These are phyloP conservation scores for Parazoanthus swiftii DNA, from an alignment of 92 coral and sea anemone genomes.

Conservation along the genomic window DNA sequence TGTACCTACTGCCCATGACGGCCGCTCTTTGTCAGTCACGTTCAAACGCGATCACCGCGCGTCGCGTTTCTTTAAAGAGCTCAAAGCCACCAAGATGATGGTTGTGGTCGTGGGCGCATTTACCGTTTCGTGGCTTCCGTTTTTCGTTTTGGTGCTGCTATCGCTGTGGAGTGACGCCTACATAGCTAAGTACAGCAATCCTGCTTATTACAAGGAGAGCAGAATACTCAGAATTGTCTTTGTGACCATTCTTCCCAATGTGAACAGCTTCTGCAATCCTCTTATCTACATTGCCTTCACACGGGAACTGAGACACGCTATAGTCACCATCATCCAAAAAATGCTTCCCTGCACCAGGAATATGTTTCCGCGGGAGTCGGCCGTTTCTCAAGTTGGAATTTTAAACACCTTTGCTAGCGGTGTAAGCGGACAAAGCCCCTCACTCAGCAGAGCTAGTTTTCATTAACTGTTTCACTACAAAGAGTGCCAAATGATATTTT, in stretches of 20 bases:
- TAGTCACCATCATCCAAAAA: slow-evolving; percentile 19
- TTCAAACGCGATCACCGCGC: slow-evolving; percentile 41
- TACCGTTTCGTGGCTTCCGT: slow-evolving; percentile 74
- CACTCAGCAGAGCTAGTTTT: neutral
- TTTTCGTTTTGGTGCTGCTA: slow-evolving; percentile 64
- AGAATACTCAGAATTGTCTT: slow-evolving; percentile 39
- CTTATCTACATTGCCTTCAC: slow-evolving; percentile 75
- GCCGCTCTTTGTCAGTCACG: slow-evolving; percentile 30
- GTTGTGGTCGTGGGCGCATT: slow-evolving; percentile 76
- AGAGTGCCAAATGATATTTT: too few relatives aligned
- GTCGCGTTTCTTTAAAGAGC: slow-evolving; percentile 63
- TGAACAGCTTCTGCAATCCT: slow-evolving; percentile 78
- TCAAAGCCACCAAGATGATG: slow-evolving; percentile 80
- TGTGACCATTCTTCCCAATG: slow-evolving; percentile 69
- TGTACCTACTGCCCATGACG: slow-evolving; percentile 35
- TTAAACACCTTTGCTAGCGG: neutral
- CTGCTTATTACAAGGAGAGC: slow-evolving; percentile 16
- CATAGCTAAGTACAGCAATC: slow-evolving; percentile 23
- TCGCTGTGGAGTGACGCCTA: slow-evolving; percentile 62
- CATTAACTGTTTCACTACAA: too few relatives aligned
- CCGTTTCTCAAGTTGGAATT: neutral
- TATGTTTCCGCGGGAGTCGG: neutral
- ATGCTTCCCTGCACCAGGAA: slow-evolving; percentile 2
- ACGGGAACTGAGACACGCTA: slow-evolving; percentile 65
- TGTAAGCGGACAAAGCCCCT: neutral